A percentile compares a stretch with the other conserved stretches of the same genome.
Conservation (phyloP, 2,797 vertebrate species). For the Poecile montanus region DNA sequence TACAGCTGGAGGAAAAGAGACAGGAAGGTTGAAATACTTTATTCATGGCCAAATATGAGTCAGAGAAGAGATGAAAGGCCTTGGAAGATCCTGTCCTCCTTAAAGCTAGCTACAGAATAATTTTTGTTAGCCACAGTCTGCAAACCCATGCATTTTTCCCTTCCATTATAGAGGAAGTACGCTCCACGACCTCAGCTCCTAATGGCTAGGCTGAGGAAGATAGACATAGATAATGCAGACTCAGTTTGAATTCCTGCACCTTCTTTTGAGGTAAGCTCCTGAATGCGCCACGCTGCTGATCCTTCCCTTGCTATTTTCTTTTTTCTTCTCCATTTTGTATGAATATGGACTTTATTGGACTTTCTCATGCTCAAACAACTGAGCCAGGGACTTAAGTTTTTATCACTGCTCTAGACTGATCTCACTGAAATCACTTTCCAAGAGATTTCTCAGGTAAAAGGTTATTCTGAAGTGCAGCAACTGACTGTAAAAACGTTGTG, state of each 20-base stretch:
- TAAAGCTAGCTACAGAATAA: not conserved
- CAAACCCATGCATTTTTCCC: not conserved
- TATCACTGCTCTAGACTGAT: not conserved
- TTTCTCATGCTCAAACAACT: not conserved
- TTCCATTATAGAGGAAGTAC: not conserved
- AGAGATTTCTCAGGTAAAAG: not conserved
- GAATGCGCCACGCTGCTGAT: rapidly evolving
- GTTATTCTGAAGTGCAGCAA: not conserved
- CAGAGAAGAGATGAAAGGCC: not conserved
- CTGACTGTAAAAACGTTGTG: not conserved
- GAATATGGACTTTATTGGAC: not conserved
- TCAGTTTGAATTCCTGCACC: not conserved
- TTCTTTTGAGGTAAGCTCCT: not conserved
- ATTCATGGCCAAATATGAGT: not conserved
- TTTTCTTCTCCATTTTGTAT: not conserved
- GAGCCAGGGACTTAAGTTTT: not conserved
- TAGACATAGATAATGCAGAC: rapidly evolving
- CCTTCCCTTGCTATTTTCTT: not conserved
- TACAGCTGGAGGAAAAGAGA: not conserved
- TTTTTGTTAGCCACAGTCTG: not conserved
- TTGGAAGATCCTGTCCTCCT: not conserved
- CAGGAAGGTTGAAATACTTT: not conserved
- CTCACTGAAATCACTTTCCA: not conserved
- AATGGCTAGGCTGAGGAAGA: not conserved
- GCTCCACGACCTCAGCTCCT: not conserved